Percentiles rank a stretch among this genome's conserved stretches.
Conservation (phyloP, 2,888 invertebrate genomes). For the Anagyrus pseudococci region DNA sequence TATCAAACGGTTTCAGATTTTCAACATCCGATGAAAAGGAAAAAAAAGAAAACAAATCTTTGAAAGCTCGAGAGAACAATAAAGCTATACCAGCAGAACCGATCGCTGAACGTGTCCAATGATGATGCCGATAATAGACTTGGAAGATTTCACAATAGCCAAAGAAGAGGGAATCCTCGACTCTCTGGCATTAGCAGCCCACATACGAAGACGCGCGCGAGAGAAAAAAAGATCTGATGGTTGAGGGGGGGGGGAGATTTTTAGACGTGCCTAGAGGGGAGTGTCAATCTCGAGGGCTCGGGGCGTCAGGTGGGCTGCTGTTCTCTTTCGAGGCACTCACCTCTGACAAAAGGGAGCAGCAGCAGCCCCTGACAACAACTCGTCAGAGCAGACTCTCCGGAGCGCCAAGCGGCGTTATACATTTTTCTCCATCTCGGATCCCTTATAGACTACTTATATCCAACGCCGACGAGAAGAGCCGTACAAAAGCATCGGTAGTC, state of each 20-base stretch:
- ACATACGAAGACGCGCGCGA: neutral
- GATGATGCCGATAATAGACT: conserved; percentile 18
- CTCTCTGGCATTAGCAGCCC: conserved; percentile 1
- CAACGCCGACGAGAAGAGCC: neutral
- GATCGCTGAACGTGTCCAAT: conserved; percentile 8
- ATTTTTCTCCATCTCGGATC: neutral
- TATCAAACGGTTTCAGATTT: too few relatives aligned
- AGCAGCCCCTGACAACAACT: conserved; percentile 24
- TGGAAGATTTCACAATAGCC: conserved; percentile 2
- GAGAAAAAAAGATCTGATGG: conserved; percentile 18
- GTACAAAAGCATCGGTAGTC: neutral
- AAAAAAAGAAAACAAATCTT: too few relatives aligned
- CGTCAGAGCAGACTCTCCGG: neutral
- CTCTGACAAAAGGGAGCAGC: conserved; percentile 11
- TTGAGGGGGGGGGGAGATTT: neutral
- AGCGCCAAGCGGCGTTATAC: neutral
- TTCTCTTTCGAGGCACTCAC: neutral
- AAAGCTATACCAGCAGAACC: too few relatives aligned
- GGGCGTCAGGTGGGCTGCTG: conserved; percentile 46
- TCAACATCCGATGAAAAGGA: too few relatives aligned
- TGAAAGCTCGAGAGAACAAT: too few relatives aligned
- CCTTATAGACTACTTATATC: neutral
- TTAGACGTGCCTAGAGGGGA: neutral
- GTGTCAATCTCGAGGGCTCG: conserved; percentile 43
- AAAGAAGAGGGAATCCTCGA: conserved; percentile 16